Percentiles rank a stretch among this genome's conserved stretches.
These are phyloP conservation scores for Syngnathus acus DNA, from an alignment of 2,797 vertebrate species.

Conservation along the genomic window DNA sequence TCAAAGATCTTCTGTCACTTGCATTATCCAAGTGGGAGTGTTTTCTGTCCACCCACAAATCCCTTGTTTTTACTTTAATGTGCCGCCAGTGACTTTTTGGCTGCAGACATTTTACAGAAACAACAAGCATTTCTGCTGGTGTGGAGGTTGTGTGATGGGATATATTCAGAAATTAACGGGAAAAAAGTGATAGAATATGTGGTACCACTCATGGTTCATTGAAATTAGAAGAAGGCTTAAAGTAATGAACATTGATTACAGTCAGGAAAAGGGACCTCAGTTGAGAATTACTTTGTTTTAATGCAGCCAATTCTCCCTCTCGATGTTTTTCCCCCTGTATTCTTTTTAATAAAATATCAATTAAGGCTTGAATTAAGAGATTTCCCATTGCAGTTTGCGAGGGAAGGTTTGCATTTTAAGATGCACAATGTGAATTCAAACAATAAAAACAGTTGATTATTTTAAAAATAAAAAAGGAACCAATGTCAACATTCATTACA, in stretches of 20 bases:
- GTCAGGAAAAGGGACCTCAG: background rate
- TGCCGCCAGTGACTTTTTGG: slow-evolving; percentile 25
- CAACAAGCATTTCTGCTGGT: slow-evolving; percentile 7
- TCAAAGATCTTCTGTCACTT: slow-evolving; percentile 60
- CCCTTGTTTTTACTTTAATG: slow-evolving; percentile 13
- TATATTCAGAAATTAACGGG: background rate
- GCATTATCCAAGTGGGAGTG: slow-evolving; percentile 48
- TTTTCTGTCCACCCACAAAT: slow-evolving; percentile 27
- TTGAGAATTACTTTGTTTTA: background rate
- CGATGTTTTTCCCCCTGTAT: background rate
- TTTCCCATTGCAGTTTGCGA: too few relatives aligned
- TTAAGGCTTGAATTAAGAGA: background rate
- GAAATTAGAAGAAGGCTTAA: background rate
- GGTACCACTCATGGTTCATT: background rate
- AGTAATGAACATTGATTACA: background rate
- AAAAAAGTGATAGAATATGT: background rate
- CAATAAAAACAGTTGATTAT: too few relatives aligned
- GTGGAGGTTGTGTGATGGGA: background rate
- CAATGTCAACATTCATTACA: too few relatives aligned
- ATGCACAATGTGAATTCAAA: too few relatives aligned
- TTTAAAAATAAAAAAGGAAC: too few relatives aligned
- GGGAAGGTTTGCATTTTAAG: too few relatives aligned
- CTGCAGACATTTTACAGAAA: slow-evolving; percentile 19
- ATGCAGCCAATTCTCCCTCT: background rate
- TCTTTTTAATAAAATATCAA: background rate